Evolutionary conservation across 2,888 invertebrate species (phyloP).

Genomic region (Microctonus brassicae): DNA sequence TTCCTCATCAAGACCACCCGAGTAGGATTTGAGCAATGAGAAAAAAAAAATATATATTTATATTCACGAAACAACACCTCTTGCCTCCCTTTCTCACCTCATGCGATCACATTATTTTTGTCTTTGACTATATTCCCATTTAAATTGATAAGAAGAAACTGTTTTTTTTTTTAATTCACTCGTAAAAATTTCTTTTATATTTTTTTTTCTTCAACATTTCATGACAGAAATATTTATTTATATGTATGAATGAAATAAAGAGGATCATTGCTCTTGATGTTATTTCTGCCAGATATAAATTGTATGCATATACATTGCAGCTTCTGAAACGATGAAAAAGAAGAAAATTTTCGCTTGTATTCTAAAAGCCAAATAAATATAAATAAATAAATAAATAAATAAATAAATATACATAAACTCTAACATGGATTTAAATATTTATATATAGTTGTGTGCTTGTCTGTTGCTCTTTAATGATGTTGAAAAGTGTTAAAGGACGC

Average conservation of each 20-base stretch:
- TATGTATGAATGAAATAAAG: neutral
- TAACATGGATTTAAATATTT: too few relatives aligned
- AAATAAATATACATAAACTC: neutral
- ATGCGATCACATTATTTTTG: neutral
- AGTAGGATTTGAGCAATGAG: constrained; percentile 55
- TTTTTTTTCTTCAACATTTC: too few relatives aligned
- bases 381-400: neutral
- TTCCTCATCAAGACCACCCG: constrained; percentile 58
- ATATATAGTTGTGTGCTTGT: neutral
- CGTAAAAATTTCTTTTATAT: too few relatives aligned
- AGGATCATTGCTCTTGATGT: neutral
- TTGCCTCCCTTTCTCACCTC: too few relatives aligned
- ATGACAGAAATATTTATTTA: neutral
- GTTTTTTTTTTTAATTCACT: neutral
- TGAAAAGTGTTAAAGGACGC: constrained; percentile 64
- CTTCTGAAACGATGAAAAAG: neutral
- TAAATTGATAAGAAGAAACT: neutral
- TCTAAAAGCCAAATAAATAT: constrained; percentile 1
- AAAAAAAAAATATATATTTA: neutral
- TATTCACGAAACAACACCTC: constrained; percentile 48
- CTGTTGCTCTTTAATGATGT: constrained; percentile 40
- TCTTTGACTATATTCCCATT: neutral
- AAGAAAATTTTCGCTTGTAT: neutral
- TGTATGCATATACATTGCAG: neutral
- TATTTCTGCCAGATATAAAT: neutral